Base-by-base conservation (phyloP, 2,797 vertebrate genomes). In the Darevskia nairensis region DNA sequence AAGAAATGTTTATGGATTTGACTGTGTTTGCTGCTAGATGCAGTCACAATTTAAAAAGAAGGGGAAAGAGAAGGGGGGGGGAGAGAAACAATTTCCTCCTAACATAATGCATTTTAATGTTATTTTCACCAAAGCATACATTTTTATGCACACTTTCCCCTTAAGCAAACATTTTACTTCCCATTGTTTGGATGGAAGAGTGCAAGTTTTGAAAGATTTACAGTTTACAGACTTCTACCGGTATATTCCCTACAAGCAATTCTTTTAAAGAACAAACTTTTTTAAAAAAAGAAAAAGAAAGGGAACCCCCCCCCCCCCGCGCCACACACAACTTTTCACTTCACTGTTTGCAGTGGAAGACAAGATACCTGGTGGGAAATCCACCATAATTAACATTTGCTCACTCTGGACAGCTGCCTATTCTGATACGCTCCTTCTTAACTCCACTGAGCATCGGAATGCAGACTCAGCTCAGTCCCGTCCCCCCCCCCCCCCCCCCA, bases 321-420 rank as follows among this genome's bases (percentile, higher is more conserved):
- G 35, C 35, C 35, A 35, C 35, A 35, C 35, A 35, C 35, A 50
- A 50, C 13, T 69, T 32, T 89, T 89, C 64, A 46, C 89, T 93
- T 89, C 71, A 55, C 21, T 0, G 76, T 89, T n/a, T 84, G 81
- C 74, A 74, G 69, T 68, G 13, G 32, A 32, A 89, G 89, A 92
- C 21, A 66, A 35, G 59, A 46, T n/a, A 86, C 25, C 82, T 79
- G 78, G 32, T 84, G 87, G 46, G 83, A 91, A 86, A 81, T 89
- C 76, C 90, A 71, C 92, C 88, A 66, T 84, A 87, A 89, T 0
- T 89, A 92, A 85, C 76, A 59, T 87, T 92, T 92, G 84, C 82
- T 92, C 2, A 0, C 46, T 91, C 91, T 91, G 92, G 92, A 92
- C 88, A 92, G 85, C 66, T 94, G 92, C 91, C 88, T 86, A 46